phyloP scores from a whole-genome alignment of 2,888 invertebrate genomes.

The Cartodere bifasciata region DNA sequence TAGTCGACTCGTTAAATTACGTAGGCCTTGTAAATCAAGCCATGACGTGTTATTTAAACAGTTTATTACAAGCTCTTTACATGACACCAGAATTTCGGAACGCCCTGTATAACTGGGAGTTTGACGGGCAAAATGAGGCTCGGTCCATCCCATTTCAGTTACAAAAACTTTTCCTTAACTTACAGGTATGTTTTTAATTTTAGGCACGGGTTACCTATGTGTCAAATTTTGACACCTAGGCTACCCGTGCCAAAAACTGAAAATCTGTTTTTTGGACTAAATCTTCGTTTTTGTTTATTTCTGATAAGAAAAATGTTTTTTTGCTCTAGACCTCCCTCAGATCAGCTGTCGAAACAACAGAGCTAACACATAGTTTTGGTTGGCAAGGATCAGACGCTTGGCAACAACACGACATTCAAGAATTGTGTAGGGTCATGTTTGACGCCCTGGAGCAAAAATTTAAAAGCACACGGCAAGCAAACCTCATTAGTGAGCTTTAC shows the following conservation, averaged over 20 bases:
- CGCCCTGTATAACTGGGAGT: constrained; percentile 74
- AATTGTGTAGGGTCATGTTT: constrained; percentile 81
- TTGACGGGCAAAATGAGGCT: constrained; percentile 53
- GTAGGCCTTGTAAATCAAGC: constrained; percentile 81
- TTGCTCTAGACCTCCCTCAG: constrained; percentile 56
- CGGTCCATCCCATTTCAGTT: constrained; percentile 77
- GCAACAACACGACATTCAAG: constrained; percentile 89
- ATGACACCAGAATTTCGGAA: constrained; percentile 91
- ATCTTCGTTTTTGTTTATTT: constrained; percentile 2
- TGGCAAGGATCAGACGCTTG: constrained; percentile 84
- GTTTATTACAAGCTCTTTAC: constrained; percentile 72
- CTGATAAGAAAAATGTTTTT: constrained; percentile 1
- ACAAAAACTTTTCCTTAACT: constrained; percentile 70
- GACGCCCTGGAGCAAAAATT: constrained; percentile 78
- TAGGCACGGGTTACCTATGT: not conserved
- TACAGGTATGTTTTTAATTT: constrained; percentile 44
- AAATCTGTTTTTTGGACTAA: not conserved
- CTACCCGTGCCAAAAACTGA: too few relatives aligned
- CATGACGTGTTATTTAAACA: constrained; percentile 88
- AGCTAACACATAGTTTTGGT: constrained; percentile 76
- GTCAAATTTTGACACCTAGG: not conserved
- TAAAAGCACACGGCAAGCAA: constrained; percentile 67
- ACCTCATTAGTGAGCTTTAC: constrained; percentile 71
- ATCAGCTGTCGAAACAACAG: constrained; percentile 73
- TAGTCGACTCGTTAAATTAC: constrained; percentile 34